Percentiles rank a stretch among this genome's conserved stretches.
Evolutionary conservation across 2,888 invertebrate species (phyloP).

Genomic region (Malthinus flaveolus): DNA sequence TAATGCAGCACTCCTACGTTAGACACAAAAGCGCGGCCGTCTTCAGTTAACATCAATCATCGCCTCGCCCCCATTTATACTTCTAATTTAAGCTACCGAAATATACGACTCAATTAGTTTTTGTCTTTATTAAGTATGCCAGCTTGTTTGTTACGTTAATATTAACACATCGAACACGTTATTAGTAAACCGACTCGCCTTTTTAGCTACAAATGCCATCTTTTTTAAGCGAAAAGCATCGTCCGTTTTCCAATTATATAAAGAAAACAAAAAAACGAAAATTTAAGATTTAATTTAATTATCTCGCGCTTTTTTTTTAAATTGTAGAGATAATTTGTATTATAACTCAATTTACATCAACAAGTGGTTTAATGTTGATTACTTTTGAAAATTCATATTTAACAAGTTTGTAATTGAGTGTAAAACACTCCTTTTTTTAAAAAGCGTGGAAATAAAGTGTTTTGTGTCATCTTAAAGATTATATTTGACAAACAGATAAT

Average conservation of each 20-base stretch:
- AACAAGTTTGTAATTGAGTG: too few relatives aligned
- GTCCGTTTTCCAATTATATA: too few relatives aligned
- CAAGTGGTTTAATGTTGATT: conserved; percentile 47
- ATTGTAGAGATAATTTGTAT: conserved; percentile 24
- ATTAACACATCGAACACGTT: not conserved
- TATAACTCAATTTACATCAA: conserved; percentile 43
- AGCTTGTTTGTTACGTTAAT: conserved; percentile 5
- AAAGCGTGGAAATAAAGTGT: too few relatives aligned
- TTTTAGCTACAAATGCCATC: too few relatives aligned
- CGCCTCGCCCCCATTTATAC: conserved; percentile 41
- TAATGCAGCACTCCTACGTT: conserved; percentile 48
- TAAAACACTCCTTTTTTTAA: too few relatives aligned
- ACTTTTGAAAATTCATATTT: conserved; percentile 16
- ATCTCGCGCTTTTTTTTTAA: too few relatives aligned
- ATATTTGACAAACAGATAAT: too few relatives aligned
- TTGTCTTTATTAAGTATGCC: conserved; percentile 35
- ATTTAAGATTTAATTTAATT: too few relatives aligned
- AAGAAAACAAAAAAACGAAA: too few relatives aligned
- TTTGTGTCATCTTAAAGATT: too few relatives aligned
- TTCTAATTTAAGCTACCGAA: conserved; percentile 45
- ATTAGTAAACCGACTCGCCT: not conserved
- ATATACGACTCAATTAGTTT: conserved; percentile 47
- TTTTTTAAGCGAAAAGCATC: too few relatives aligned
- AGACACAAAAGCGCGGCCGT: conserved; percentile 34
- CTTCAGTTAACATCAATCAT: conserved; percentile 36